Conservation (phyloP, 2,113 vertebrate genomes). For the Oophaga pumilio region DNA sequence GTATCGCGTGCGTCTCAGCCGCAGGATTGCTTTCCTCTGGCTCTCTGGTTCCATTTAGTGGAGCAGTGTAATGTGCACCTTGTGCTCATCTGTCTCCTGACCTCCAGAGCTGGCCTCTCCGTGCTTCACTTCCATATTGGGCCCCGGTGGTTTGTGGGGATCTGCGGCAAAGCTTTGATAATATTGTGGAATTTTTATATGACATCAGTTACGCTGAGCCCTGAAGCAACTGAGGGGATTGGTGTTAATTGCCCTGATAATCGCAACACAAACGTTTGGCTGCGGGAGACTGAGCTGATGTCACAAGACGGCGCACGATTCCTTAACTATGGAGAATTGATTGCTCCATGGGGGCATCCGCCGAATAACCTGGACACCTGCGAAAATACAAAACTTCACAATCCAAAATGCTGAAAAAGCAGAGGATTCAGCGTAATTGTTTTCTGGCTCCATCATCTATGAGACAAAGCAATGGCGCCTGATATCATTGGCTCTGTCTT, state of each 20-base stretch:
- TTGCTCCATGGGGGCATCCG: slow-evolving; percentile 3
- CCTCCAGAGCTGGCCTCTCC: neutral
- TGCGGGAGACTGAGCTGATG: slow-evolving; percentile 20
- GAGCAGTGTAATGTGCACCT: neutral
- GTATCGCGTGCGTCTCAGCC: neutral
- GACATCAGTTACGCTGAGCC: slow-evolving; percentile 41
- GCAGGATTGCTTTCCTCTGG: neutral
- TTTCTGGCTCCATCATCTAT: neutral
- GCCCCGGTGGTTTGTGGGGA: neutral
- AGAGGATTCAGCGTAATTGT: neutral
- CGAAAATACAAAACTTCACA: neutral
- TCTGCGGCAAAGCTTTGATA: slow-evolving; percentile 26
- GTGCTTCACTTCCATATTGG: slow-evolving; percentile 7
- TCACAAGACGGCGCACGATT: neutral
- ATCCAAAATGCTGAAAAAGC: neutral
- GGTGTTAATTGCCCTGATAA: slow-evolving; percentile 42
- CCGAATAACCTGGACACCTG: slow-evolving; percentile 16
- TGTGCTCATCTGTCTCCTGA: slow-evolving; percentile 14
- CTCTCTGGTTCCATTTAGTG: neutral
- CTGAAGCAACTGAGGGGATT: neutral
- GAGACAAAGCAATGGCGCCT: slow-evolving; percentile 13
- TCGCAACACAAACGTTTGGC: slow-evolving; percentile 33
- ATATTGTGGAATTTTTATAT: slow-evolving; percentile 35
- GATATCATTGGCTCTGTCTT: slow-evolving; percentile 27
- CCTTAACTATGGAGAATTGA: slow-evolving; percentile 6